Evolutionary conservation across 2,113 vertebrate species (phyloP), one percentile per base, ranked within the genome.

Genomic region (Tyto alba): DNA sequence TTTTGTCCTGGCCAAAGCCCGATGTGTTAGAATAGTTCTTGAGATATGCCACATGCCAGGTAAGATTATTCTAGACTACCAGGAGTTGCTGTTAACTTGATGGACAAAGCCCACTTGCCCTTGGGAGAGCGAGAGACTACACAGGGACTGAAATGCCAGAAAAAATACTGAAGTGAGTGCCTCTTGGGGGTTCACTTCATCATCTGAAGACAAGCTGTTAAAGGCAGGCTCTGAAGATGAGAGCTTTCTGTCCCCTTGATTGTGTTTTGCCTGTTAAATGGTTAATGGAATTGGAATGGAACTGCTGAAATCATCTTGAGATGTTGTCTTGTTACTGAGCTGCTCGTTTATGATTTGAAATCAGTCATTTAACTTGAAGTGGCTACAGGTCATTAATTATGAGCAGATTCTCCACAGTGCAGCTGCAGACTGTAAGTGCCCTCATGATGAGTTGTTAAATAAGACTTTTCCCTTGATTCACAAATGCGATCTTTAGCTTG

Each of bases 321-420:
- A 57, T 1, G 0, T 78, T 90, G n/a, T n/a, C n/a, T n/a, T n/a
- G 48, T 43, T 76, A 13, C 59, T 30, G 86, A 93, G 55, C 50
- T 93, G 57, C 67, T 95, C 23, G 2, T 88, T 95, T 95, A 60
- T 71, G 43, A 34, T 93, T 92, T 93, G 69, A 91, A 93, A 93
- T 89, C 48, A 47, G 66, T 89, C 56, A 69, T 90, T 94, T 81
- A 77, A 55, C 4, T 10, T 74, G 93, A 87, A 96, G 94, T 92
- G 88, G 62, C 75, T 90, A 40, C 1, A 8, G 89, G 88, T 89
- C 71, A 92, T 91, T 94, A 94, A 71, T 85, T 96, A 78, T 21
- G 50, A 95, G 59, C 76, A 75, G 56, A 30, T 95, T 96, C 89
- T 95, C 32, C 34, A 41, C 43, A 60, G 69, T 73, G 26, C 38